phyloP scores from a whole-genome alignment of 2,797 vertebrate species.

The Pteronotus mesoamericanus region DNA sequence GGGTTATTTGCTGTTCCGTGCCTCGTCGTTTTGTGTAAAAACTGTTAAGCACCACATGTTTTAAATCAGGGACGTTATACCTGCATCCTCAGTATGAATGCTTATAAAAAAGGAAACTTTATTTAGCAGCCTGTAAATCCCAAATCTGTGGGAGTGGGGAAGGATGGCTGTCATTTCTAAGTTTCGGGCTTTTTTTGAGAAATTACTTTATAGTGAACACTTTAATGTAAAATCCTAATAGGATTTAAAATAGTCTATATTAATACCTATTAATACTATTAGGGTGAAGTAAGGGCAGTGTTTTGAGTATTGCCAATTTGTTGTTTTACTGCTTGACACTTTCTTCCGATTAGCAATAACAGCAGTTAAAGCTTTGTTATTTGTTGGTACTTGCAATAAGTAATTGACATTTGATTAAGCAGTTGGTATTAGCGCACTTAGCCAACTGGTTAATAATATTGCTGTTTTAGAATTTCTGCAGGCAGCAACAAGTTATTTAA shows the following conservation, averaged over 20 bases:
- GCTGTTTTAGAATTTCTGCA: constrained; percentile 83
- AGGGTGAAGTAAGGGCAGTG: not conserved
- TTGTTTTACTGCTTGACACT: constrained; percentile 76
- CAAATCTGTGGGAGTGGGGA: not conserved
- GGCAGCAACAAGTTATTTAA: constrained; percentile 69
- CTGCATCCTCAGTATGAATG: not conserved
- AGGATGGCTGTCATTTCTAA: not conserved
- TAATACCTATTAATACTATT: too few relatives aligned
- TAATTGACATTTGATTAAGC: constrained; percentile 88
- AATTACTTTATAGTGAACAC: not conserved
- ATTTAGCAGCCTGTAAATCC: not conserved
- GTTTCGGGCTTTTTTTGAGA: not conserved
- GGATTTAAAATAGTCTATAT: not conserved
- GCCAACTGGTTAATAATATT: constrained; percentile 81
- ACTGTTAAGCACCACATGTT: not conserved
- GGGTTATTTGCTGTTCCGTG: constrained; percentile 19
- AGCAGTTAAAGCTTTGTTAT: constrained; percentile 70
- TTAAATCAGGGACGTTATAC: not conserved
- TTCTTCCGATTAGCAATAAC: constrained; percentile 80
- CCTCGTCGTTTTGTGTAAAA: constrained; percentile 23
- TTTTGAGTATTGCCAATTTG: constrained; percentile 64
- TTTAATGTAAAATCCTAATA: not conserved
- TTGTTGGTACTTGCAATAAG: constrained; percentile 81
- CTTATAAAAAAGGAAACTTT: not conserved
- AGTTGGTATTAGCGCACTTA: constrained; percentile 81